A percentile compares a stretch with the other conserved stretches of the same genome.
Conservation (phyloP, 2,113 vertebrate genomes). For the Naja naja region DNA sequence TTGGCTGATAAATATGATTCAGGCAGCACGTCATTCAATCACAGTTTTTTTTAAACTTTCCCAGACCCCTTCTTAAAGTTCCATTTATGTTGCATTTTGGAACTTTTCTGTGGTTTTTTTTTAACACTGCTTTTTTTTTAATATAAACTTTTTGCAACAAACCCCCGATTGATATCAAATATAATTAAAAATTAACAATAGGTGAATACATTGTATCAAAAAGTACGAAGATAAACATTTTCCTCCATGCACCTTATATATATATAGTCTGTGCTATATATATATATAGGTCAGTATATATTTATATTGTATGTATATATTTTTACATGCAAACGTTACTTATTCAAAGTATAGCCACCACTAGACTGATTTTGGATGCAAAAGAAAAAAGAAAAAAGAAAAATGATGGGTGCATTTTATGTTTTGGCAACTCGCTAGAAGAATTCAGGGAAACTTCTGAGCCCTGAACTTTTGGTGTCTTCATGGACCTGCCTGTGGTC, state of each 20-base stretch:
- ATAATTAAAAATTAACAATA: conserved; percentile 91
- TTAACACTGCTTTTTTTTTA: conserved; percentile 70
- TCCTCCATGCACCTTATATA: conserved; percentile 86
- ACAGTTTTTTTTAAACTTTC: conserved; percentile 54
- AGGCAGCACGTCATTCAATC: conserved; percentile 87
- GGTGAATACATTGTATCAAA: conserved; percentile 92
- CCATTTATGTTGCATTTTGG: conserved; percentile 73
- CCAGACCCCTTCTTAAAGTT: conserved; percentile 64
- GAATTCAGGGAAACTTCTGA: conserved; percentile 50
- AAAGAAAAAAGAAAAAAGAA: conserved; percentile 70
- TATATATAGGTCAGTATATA: conserved; percentile 68
- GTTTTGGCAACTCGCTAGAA: conserved; percentile 75
- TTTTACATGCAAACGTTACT: conserved; percentile 90
- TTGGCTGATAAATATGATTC: conserved; percentile 85
- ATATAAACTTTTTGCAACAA: conserved; percentile 88
- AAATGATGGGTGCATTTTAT: conserved; percentile 65
- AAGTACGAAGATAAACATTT: conserved; percentile 88
- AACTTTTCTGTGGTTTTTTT: conserved; percentile 52
- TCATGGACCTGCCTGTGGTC: not conserved
- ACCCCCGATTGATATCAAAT: conserved; percentile 93
- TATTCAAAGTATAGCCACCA: conserved; percentile 81
- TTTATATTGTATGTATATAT: conserved; percentile 80
- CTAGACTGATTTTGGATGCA: conserved; percentile 77
- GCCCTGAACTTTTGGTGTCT: not conserved
- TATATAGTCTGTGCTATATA: conserved; percentile 58